Conservation (phyloP, 2,888 invertebrate species). For the Caenorhabditis sp. region DNA sequence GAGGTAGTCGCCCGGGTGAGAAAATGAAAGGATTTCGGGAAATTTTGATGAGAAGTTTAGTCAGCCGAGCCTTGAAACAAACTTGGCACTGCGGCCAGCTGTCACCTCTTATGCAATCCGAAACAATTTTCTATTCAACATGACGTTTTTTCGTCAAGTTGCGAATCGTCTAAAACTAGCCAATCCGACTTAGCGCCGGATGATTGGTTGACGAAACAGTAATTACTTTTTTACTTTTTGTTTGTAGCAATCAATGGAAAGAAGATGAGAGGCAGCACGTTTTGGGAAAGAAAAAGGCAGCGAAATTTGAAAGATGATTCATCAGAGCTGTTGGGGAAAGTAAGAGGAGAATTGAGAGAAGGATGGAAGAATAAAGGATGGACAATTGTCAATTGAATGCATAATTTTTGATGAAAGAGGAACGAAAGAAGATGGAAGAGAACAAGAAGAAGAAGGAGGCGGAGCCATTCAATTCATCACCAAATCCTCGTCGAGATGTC, state of each 20-base stretch:
- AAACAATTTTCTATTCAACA: constrained; percentile 63
- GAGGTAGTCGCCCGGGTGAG: no score
- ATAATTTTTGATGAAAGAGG: constrained; percentile 58
- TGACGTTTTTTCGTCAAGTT: constrained; percentile 59
- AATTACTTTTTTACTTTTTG: constrained; percentile 61
- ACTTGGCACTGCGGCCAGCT: constrained; percentile 34
- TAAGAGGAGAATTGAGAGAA: constrained; percentile 5
- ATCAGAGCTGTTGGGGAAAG: neutral
- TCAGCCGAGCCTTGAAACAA: constrained; percentile 3
- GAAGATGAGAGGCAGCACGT: neutral
- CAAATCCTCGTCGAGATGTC: constrained; percentile 53
- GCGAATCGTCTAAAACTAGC: constrained; percentile 57
- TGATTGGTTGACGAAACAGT: constrained; percentile 59
- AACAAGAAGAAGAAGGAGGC: constrained; percentile 35
- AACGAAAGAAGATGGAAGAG: constrained; percentile 31
- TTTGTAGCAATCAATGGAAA: constrained; percentile 56
- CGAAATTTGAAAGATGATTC: constrained; percentile 33
- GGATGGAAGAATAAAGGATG: constrained; percentile 9
- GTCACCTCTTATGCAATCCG: constrained; percentile 55
- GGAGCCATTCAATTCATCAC: constrained; percentile 63
- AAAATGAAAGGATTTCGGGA: no score
- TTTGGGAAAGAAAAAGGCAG: constrained; percentile 5
- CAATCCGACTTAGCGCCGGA: constrained; percentile 62
- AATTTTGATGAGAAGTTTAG: neutral
- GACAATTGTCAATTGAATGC: constrained; percentile 56